Percentiles rank a stretch among this genome's conserved stretches.
phyloP scores from a whole-genome alignment of 2,113 vertebrate species.

The Chunga burmeisteri region DNA sequence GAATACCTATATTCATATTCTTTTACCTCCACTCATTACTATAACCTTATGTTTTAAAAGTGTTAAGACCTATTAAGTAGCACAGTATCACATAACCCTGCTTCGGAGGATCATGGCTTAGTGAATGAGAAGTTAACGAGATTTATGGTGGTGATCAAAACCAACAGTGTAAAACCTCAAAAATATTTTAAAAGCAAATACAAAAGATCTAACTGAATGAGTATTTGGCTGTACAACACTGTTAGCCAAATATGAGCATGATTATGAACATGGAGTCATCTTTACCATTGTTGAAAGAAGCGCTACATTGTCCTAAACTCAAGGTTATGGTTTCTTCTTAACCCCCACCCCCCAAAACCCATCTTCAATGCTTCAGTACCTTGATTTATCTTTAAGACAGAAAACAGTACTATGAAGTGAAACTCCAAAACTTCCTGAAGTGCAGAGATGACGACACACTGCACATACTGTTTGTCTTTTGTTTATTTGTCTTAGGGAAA shows the following conservation, averaged over 20 bases:
- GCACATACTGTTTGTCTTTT: background rate
- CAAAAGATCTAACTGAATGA: background rate
- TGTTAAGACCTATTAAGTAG: background rate
- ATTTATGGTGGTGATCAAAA: background rate
- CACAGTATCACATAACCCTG: background rate
- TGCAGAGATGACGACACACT: background rate
- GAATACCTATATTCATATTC: background rate
- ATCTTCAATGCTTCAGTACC: background rate
- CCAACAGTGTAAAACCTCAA: background rate
- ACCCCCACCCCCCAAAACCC: accelerated
- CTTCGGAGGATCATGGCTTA: background rate
- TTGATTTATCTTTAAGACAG: background rate
- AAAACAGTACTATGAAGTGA: background rate
- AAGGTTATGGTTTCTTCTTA: background rate
- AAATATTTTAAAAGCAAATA: background rate
- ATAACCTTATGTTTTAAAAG: background rate
- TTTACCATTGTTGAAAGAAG: background rate
- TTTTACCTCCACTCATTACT: background rate
- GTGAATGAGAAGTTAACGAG: background rate
- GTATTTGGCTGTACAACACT: background rate
- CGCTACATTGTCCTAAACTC: background rate
- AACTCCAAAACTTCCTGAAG: background rate
- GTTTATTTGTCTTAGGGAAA: background rate
- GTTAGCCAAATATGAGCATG: background rate
- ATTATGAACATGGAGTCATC: background rate